Evolutionary conservation across 2,888 invertebrate species (phyloP).

Genomic region (Acleris holmiana): DNA sequence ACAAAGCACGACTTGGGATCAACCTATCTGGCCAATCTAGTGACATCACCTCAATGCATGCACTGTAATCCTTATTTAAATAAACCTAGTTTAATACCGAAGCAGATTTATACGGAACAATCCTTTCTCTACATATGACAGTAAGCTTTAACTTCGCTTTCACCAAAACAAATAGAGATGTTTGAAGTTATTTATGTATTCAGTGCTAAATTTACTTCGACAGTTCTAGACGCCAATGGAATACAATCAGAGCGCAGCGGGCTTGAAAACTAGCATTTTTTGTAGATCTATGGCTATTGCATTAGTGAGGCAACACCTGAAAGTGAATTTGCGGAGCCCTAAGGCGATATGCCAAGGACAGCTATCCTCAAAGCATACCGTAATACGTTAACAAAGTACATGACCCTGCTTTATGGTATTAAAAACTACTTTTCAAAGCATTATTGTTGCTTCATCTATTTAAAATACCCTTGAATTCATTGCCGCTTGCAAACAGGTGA

Average conservation of each 20-base stretch:
- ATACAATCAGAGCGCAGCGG: constrained; percentile 31
- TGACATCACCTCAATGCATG: constrained; percentile 9
- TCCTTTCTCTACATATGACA: constrained; percentile 1
- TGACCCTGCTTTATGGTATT: too few species aligned
- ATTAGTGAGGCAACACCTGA: neutral
- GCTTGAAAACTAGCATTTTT: constrained; percentile 20
- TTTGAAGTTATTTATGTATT: constrained; percentile 11
- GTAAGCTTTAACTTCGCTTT: constrained; percentile 19
- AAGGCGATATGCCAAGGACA: too few species aligned
- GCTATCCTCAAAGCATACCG: too few species aligned
- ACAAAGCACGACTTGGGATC: constrained; percentile 1
- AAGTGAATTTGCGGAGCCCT: too few species aligned
- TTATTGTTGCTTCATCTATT: too few species aligned
- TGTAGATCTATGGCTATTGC: constrained; percentile 22
- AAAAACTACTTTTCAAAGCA: too few species aligned
- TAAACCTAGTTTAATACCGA: constrained; percentile 2
- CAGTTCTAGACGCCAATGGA: constrained; percentile 19
- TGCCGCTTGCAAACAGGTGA: too few species aligned
- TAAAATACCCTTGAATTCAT: too few species aligned
- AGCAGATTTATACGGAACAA: neutral
- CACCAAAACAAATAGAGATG: constrained; percentile 19
- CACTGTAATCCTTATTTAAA: constrained; percentile 11
- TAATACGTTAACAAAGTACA: too few species aligned
- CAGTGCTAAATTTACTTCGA: constrained; percentile 14
- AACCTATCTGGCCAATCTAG: neutral